Percentiles rank a stretch among this genome's conserved stretches.
These are phyloP conservation scores for Mesodorylaimus sp. DNA, from an alignment of 2,888 invertebrate genomes.

Conservation along the genomic window DNA sequence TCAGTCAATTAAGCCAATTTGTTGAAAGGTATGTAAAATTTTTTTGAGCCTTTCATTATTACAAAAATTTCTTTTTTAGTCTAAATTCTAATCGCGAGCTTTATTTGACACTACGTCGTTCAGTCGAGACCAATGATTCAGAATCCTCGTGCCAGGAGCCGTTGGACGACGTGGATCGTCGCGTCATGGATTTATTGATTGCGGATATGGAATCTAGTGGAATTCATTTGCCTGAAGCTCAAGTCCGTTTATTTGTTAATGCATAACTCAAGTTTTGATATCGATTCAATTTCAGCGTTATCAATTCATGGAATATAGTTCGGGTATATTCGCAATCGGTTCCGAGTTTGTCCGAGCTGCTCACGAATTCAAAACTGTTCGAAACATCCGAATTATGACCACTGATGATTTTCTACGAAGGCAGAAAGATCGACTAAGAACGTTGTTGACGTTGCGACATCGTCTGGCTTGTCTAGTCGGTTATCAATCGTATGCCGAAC, in stretches of 20 bases:
- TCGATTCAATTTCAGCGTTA: slow-evolving; percentile 25
- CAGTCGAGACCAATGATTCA: slow-evolving; percentile 50
- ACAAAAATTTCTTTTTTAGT: slow-evolving; percentile 19
- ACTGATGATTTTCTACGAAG: too few species aligned
- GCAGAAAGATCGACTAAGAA: slow-evolving; percentile 37
- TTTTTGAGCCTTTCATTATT: slow-evolving; percentile 2
- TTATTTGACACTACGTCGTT: slow-evolving; percentile 54
- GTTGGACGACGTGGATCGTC: slow-evolving; percentile 52
- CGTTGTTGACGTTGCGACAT: slow-evolving; percentile 53
- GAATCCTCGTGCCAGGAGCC: slow-evolving; percentile 29
- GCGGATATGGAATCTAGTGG: slow-evolving; percentile 96
- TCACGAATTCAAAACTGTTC: too few species aligned
- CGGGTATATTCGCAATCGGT: slow-evolving; percentile 47
- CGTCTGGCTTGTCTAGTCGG: slow-evolving; percentile 69
- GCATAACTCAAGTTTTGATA: background rate
- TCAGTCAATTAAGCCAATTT: slow-evolving; percentile 64
- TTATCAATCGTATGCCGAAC: slow-evolving; percentile 67
- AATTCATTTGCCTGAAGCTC: slow-evolving; percentile 63
- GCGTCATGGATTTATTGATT: slow-evolving; percentile 69
- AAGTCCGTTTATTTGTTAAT: slow-evolving; percentile 34
- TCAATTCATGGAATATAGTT: slow-evolving; percentile 62
- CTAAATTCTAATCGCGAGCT: slow-evolving; percentile 72
- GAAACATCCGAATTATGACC: too few species aligned
- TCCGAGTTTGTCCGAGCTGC: slow-evolving; percentile 10
- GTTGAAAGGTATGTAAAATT: slow-evolving; percentile 58